Percentiles rank a stretch among this genome's conserved stretches.
phyloP scores from a whole-genome alignment of 2,113 vertebrate genomes.

The Halichoerus grypus region DNA sequence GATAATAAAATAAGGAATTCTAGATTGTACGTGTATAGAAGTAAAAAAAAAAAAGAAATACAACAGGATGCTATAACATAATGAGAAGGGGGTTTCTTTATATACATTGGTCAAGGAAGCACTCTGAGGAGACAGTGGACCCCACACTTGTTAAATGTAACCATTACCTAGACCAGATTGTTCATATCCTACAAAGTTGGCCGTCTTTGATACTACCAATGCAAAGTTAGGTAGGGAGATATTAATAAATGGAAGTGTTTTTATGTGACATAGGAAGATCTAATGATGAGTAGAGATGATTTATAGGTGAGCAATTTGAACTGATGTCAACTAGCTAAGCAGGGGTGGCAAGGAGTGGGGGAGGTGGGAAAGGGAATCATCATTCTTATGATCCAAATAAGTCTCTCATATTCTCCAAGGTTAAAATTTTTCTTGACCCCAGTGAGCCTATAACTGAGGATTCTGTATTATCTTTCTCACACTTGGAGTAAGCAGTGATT shows the following conservation, averaged over 20 bases:
- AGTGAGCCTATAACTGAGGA: background rate
- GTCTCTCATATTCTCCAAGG: background rate
- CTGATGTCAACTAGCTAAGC: background rate
- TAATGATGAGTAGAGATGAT: background rate
- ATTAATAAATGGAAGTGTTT: background rate
- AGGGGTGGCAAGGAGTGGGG: background rate
- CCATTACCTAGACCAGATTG: background rate
- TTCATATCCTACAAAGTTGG: background rate
- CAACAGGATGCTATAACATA: background rate
- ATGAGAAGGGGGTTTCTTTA: background rate
- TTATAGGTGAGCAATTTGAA: background rate
- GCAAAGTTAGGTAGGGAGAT: constrained; percentile 22
- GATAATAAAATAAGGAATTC: background rate
- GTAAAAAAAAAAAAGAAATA: background rate
- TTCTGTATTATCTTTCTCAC: background rate
- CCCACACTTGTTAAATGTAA: background rate
- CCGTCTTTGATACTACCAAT: background rate
- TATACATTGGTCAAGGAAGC: background rate
- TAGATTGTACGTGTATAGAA: background rate
- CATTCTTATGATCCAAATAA: background rate
- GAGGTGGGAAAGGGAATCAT: background rate
- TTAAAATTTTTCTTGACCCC: background rate
- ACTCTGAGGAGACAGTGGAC: background rate
- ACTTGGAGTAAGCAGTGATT: background rate
- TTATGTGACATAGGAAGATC: background rate